Conservation (phyloP, 2,888 invertebrate species). For the Noctuana brunneofusca region DNA sequence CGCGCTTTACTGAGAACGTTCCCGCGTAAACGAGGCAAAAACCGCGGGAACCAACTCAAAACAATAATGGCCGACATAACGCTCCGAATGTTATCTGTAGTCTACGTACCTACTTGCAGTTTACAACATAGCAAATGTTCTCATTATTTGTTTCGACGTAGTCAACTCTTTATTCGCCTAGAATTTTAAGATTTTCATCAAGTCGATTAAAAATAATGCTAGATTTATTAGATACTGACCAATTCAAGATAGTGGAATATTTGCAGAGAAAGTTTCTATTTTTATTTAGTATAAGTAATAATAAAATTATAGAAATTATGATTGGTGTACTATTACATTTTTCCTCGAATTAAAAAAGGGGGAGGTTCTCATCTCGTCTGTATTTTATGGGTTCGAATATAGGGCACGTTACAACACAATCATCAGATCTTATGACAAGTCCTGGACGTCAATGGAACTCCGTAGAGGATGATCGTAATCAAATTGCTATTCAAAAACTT, state of each 20-base stretch:
- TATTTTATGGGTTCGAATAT: too few species aligned
- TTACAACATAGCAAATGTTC: constrained; percentile 72
- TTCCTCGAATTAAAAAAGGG: too few species aligned
- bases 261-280: neutral
- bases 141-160: constrained; percentile 57
- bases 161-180: constrained; percentile 30
- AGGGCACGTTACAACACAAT: too few species aligned
- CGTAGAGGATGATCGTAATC: too few species aligned
- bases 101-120: constrained; percentile 50
- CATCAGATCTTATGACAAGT: too few species aligned
- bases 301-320: neutral
- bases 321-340: neutral
- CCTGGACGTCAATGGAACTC: too few species aligned
- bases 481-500: too few species aligned
- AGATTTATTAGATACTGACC: constrained; percentile 4
- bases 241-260: constrained; percentile 1
- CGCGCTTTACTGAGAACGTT: constrained; percentile 79
- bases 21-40: constrained; percentile 78
- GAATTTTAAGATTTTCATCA: constrained; percentile 24
- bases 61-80: constrained; percentile 80
- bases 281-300: too few species aligned
- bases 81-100: constrained; percentile 74
- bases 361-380: too few species aligned
- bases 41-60: constrained; percentile 76
- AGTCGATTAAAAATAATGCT: neutral